A percentile compares a stretch with the other conserved stretches of the same genome.
Conservation (phyloP, 2,888 invertebrate species). For the Alviniconcha strummeri region DNA sequence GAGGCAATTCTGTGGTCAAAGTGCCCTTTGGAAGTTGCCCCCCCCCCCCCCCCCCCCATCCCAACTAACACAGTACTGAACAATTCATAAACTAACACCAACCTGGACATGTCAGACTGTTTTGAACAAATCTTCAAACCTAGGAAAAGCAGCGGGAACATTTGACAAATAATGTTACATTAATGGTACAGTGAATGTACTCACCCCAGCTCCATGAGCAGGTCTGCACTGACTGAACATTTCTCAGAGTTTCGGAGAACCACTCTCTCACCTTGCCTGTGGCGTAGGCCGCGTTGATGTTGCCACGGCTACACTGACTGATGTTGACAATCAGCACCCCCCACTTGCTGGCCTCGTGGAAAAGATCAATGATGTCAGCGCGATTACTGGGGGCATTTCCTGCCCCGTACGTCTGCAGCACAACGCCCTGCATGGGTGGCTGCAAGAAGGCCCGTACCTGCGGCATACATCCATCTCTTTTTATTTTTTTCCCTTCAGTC, state of each 20-base stretch:
- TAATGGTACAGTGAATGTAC: too few relatives aligned
- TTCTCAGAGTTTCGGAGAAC: background rate
- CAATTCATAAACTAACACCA: too few relatives aligned
- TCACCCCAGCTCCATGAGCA: too few relatives aligned
- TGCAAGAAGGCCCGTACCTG: constrained; percentile 77
- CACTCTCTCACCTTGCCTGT: constrained; percentile 82
- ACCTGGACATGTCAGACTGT: too few relatives aligned
- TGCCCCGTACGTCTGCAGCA: constrained; percentile 93
- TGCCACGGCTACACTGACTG: constrained; percentile 90
- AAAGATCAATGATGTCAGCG: constrained; percentile 84
- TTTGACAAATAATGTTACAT: too few relatives aligned
- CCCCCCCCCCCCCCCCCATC: too few relatives aligned
- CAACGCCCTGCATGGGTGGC: constrained; percentile 85
- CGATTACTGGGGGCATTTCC: constrained; percentile 94
- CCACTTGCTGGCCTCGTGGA: constrained; percentile 81
- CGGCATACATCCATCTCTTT: background rate
- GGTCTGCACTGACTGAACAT: too few relatives aligned
- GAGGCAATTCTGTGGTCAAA: too few relatives aligned
- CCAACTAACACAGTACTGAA: too few relatives aligned
- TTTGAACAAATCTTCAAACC: too few relatives aligned
- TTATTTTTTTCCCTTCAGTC: background rate
- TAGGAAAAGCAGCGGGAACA: too few relatives aligned
- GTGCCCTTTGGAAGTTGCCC: too few relatives aligned
- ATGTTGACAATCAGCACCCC: constrained; percentile 92
- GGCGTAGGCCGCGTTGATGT: constrained; percentile 87